Conservation (phyloP, 1,140 invertebrate genomes). For the Hermetia illucens region DNA sequence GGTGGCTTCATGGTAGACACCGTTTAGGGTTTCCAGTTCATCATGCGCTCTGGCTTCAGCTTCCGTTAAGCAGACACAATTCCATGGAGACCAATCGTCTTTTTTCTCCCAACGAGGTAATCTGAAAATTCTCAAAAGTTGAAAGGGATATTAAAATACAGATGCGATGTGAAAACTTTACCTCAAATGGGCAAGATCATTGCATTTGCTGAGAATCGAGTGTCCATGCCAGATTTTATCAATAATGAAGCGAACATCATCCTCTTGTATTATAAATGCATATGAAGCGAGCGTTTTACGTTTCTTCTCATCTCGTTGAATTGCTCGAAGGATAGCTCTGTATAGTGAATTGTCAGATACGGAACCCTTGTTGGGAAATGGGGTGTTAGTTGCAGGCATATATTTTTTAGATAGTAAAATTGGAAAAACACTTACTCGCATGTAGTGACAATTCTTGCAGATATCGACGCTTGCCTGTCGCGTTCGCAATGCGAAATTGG, state of each 20-base stretch:
- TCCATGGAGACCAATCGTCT: conserved; percentile 49
- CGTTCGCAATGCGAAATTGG: conserved; percentile 20
- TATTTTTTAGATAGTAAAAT: background rate
- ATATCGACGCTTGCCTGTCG: conserved; percentile 24
- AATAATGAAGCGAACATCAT: conserved; percentile 42
- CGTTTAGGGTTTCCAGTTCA: conserved; percentile 29
- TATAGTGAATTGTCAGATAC: conserved; percentile 28
- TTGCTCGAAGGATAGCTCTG: conserved; percentile 35
- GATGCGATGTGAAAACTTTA: conserved; percentile 3
- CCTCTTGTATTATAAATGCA: conserved; percentile 37
- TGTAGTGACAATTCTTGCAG: conserved; percentile 25
- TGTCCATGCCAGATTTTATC: conserved; percentile 47
- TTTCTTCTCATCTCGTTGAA: conserved; percentile 38
- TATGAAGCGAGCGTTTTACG: conserved; percentile 32
- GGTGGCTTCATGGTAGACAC: conserved; percentile 34
- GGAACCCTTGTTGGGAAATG: conserved; percentile 9
- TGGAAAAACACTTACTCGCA: conserved; percentile 14
- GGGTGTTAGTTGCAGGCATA: background rate
- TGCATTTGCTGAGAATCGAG: conserved; percentile 40
- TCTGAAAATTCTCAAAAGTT: conserved; percentile 8
- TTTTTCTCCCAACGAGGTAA: conserved; percentile 38
- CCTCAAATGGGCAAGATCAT: conserved; percentile 36
- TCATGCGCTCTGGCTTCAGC: conserved; percentile 40
- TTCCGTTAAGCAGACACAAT: conserved; percentile 44
- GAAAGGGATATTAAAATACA: background rate